These are phyloP conservation scores for Luperina testacea DNA, from an alignment of 2,888 invertebrate genomes.

Conservation along the genomic window DNA sequence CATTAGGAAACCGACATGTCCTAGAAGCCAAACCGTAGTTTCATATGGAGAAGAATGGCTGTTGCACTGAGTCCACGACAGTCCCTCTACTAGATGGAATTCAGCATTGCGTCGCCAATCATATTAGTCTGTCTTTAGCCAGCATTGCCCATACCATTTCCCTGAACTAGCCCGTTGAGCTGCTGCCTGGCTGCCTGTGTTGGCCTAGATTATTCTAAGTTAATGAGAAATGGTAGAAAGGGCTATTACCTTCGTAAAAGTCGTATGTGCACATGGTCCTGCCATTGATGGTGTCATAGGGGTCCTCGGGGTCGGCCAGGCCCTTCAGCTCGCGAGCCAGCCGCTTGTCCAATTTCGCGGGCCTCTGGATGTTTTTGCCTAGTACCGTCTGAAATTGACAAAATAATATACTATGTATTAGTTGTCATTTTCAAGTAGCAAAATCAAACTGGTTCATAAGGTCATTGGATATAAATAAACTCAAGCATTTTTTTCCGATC, in stretches of 20 bases:
- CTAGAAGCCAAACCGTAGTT: neutral
- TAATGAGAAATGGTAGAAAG: neutral
- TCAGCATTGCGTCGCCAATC: neutral
- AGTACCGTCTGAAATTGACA: constrained; percentile 92
- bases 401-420: neutral
- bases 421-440: neutral
- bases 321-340: constrained; percentile 94
- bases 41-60: neutral
- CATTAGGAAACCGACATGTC: neutral
- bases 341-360: constrained; percentile 95
- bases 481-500: neutral
- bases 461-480: neutral
- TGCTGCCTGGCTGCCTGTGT: neutral
- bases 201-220: neutral
- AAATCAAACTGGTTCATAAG: neutral
- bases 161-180: neutral
- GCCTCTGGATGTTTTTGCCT: constrained; percentile 95
- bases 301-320: constrained; percentile 93
- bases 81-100: neutral
- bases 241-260: constrained; percentile 96
- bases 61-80: neutral
- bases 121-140: too few species aligned
- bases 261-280: constrained; percentile 99
- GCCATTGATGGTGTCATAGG: constrained; percentile 96
- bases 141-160: neutral